phyloP scores from a whole-genome alignment of 2,113 vertebrate species.

The Ondatra zibethicus region DNA sequence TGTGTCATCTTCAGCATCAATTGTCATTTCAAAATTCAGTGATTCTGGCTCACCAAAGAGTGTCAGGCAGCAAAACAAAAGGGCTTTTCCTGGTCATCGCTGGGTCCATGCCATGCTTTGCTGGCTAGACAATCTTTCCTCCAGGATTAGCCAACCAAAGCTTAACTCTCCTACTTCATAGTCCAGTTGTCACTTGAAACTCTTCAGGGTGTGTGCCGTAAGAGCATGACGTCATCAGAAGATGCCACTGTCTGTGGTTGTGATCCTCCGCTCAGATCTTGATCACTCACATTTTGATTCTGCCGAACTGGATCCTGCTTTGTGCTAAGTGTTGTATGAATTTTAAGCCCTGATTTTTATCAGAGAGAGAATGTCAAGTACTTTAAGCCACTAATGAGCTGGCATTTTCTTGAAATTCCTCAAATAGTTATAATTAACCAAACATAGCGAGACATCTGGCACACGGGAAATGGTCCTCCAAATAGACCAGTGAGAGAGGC shows the following conservation, averaged over 20 bases:
- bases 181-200: neutral
- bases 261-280: neutral
- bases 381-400: neutral
- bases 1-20: fast-evolving
- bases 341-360: slow-evolving; percentile 36
- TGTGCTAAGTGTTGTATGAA: neutral
- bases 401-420: slow-evolving; percentile 53
- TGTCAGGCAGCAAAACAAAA: too few species aligned
- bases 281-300: neutral
- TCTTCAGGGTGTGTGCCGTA: neutral
- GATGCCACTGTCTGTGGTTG: neutral
- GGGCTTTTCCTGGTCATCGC: neutral
- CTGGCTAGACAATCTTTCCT: neutral
- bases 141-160: neutral
- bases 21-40: neutral
- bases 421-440: slow-evolving; percentile 79
- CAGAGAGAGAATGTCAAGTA: slow-evolving; percentile 44
- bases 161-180: neutral
- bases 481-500: neutral
- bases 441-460: slow-evolving; percentile 63
- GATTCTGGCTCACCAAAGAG: neutral
- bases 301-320: neutral
- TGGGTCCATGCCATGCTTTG: fast-evolving
- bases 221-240: neutral
- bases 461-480: neutral